These are phyloP conservation scores for Drepana arcuata DNA, from an alignment of 1,140 invertebrate species.

Conservation along the genomic window DNA sequence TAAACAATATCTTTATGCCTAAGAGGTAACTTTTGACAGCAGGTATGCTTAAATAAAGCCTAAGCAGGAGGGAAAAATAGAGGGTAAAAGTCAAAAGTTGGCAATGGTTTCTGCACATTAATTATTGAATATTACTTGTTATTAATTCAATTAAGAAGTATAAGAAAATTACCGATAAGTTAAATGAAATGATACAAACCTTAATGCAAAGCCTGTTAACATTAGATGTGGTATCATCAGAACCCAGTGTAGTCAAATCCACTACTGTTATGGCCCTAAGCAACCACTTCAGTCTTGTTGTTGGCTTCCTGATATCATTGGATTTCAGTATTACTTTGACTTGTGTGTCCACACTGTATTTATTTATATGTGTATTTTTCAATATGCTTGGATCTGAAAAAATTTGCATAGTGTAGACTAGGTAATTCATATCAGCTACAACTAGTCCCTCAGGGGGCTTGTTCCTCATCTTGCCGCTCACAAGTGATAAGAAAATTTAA, in stretches of 20 bases:
- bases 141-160: constrained; percentile 6
- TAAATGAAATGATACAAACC: constrained; percentile 62
- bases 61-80: too few relatives aligned
- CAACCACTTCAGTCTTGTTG: constrained; percentile 82
- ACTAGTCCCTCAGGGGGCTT: too few relatives aligned
- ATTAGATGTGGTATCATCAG: constrained; percentile 90
- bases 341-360: constrained; percentile 72
- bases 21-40: too few relatives aligned
- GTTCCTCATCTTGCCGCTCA: too few relatives aligned
- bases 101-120: too few relatives aligned
- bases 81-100: too few relatives aligned
- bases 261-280: constrained; percentile 87
- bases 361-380: constrained; percentile 74
- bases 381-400: constrained; percentile 73
- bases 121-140: too few relatives aligned
- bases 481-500: too few relatives aligned
- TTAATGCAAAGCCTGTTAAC: constrained; percentile 86
- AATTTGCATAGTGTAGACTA: too few relatives aligned
- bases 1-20: too few relatives aligned
- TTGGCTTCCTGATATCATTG: constrained; percentile 46
- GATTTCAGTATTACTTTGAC: constrained; percentile 53
- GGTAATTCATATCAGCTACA: too few relatives aligned
- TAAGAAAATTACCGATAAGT: constrained; percentile 1
- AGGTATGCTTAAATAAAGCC: too few relatives aligned
- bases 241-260: constrained; percentile 92